Evolutionary conservation across 2,797 vertebrate species (phyloP).

Genomic region (Amphiprion clarkii): DNA sequence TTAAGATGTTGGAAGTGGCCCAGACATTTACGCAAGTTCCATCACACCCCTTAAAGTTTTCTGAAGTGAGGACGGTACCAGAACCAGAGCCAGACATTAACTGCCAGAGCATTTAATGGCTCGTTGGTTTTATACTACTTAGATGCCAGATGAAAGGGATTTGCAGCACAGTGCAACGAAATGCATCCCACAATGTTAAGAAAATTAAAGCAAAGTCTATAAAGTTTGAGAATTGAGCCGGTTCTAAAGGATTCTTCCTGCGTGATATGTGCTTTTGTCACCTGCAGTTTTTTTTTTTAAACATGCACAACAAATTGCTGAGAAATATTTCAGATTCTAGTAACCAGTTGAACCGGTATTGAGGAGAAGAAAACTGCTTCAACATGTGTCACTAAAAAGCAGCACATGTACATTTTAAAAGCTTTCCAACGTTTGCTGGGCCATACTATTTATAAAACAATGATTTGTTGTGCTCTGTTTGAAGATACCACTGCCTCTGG

Average conservation of each 20-base stretch:
- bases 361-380: conserved; percentile 5
- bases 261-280: neutral
- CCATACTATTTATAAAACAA: neutral
- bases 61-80: conserved; percentile 49
- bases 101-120: conserved; percentile 40
- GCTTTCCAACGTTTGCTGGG: neutral
- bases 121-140: conserved; percentile 37
- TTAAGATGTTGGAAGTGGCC: conserved; percentile 44
- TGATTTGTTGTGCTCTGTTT: conserved; percentile 5
- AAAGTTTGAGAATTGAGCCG: neutral
- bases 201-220: conserved; percentile 40
- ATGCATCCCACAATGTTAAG: conserved; percentile 12
- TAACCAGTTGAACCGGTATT: neutral
- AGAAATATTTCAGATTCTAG: neutral
- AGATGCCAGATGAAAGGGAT: conserved; percentile 58
- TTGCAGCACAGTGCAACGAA: conserved; percentile 8
- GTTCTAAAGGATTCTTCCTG: neutral
- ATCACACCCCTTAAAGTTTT: conserved; percentile 31
- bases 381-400: neutral
- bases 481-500: neutral
- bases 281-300: neutral
- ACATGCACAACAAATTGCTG: neutral
- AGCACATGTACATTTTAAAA: neutral
- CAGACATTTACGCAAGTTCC: conserved; percentile 38
- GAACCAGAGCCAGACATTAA: conserved; percentile 39